Base-by-base conservation (phyloP, 2,113 vertebrate genomes). In the Alexandromys fortis region DNA sequence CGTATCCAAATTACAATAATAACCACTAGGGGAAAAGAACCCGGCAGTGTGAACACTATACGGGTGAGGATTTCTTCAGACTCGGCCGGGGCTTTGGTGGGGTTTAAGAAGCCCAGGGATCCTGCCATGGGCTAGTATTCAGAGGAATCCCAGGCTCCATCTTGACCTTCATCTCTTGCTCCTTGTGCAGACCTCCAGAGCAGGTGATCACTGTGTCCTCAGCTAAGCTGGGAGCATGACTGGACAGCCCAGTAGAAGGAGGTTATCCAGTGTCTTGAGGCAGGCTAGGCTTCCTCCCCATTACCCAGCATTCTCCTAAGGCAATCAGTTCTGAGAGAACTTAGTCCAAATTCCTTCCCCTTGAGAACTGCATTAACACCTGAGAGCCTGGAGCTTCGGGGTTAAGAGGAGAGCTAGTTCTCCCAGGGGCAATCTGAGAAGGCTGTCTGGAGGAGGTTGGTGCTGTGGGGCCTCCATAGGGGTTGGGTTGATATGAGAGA, bases 41-140 rank as follows among this genome's bases (percentile, higher is more conserved):
- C 24, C 19, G 0, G 11, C 1, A 5, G 90, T 13, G 24, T 14
- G 2, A 12, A 35, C 5, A 3, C 10, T 2, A 2, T 0, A 11
- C 12, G 7, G 35, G 13, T 11, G 12, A 35, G 30, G 5, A 3
- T 8, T 82, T 19, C 38, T 67, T 19, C 17, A 26, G 79, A 26
- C 49, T 42, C 3, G 0, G 8, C 58, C 7, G 65, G 65, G 42
- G 79, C 86, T 49, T 49, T 22, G 7, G 9, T 30, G 26, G 72
- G 24, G 75, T 28, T 13, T 13, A 26, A 58, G 42, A 83, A 12
- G 33, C 6, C 2, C 11, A 2, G 93, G 8, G 30, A 45, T 58
- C 65, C 28, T 45, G 12, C 49, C 4, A 0, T 35, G 9, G 3
- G 30, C 58, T 33, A 33, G 63, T 49, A 21, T 45, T 24, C 1